phyloP scores from a whole-genome alignment of 35 echinoderm and acorn worm genomes.

The Diadema setosum region DNA sequence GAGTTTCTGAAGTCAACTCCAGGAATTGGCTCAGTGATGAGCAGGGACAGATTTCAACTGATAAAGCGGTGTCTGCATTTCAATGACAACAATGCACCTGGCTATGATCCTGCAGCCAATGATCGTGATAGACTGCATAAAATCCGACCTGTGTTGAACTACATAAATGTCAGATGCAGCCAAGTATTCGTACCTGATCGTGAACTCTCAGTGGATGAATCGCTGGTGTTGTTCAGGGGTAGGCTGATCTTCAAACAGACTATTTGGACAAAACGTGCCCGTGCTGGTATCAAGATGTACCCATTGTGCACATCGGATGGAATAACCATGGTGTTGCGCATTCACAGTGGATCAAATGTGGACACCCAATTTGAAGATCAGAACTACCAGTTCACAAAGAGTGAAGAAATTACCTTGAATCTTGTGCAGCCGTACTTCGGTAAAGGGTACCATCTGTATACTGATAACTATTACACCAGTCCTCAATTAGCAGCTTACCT shows the following conservation, averaged over 20 bases:
- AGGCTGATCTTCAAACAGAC: conserved; percentile 29
- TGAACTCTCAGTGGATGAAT: conserved; percentile 10
- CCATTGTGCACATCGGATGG: conserved; percentile 25
- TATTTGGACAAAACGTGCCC: conserved; percentile 22
- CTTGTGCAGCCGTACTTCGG: not conserved
- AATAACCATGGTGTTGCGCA: not conserved
- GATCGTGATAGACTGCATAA: conserved; percentile 23
- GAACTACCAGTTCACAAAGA: not conserved
- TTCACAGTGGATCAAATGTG: not conserved
- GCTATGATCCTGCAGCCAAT: not conserved
- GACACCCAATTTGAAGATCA: not conserved
- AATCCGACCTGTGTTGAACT: not conserved
- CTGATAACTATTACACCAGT: conserved; percentile 16
- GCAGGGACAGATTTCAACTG: not conserved
- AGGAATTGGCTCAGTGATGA: not conserved
- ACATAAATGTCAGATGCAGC: not conserved
- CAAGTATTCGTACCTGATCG: not conserved
- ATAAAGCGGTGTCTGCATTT: conserved; percentile 14
- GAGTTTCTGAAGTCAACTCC: not conserved
- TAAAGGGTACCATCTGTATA: not conserved
- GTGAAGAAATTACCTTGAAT: conserved; percentile 1
- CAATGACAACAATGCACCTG: conserved; percentile 17
- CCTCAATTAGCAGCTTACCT: not conserved
- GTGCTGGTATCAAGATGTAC: conserved; percentile 22
- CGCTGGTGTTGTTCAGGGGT: conserved; percentile 6